These are phyloP conservation scores for Cheilosia pagana DNA, from an alignment of 2,888 invertebrate species.

Conservation along the genomic window DNA sequence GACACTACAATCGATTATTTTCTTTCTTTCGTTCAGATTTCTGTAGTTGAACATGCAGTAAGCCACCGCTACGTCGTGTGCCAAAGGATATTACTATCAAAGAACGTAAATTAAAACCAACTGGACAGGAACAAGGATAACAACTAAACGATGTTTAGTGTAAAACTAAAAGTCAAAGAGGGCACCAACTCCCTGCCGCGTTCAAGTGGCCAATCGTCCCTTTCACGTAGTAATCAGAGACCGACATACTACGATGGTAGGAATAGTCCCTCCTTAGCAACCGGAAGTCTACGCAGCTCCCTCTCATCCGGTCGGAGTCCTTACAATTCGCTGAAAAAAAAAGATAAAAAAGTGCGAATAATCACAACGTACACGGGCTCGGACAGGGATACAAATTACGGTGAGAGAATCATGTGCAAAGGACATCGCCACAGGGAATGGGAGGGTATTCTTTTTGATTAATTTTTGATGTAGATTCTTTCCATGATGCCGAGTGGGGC, in stretches of 20 bases:
- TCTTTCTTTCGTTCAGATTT: conserved; percentile 37
- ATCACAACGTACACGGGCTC: conserved; percentile 80
- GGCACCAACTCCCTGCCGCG: conserved; percentile 82
- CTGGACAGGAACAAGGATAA: conserved; percentile 6
- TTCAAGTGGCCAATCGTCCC: conserved; percentile 77
- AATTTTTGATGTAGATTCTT: conserved; percentile 55
- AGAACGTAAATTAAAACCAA: conserved; percentile 52
- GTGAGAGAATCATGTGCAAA: conserved; percentile 57
- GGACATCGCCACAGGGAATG: conserved; percentile 14
- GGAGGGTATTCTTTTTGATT: conserved; percentile 53
- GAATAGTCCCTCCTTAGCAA: conserved; percentile 80
- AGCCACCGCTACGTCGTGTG: conserved; percentile 30
- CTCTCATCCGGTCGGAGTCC: conserved; percentile 81
- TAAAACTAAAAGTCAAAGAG: conserved; percentile 84
- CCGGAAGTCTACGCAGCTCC: conserved; percentile 82
- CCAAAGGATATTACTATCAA: conserved; percentile 46
- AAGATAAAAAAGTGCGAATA: conserved; percentile 83
- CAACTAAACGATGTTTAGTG: conserved; percentile 81
- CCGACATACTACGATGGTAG: conserved; percentile 77
- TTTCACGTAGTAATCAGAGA: conserved; percentile 62
- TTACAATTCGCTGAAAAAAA: conserved; percentile 81
- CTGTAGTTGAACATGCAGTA: conserved; percentile 42
- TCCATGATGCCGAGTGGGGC: neutral
- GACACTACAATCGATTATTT: conserved; percentile 29
- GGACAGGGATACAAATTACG: conserved; percentile 66